Conservation (phyloP, 1,140 invertebrate species). For the Drosophila insularis region DNA sequence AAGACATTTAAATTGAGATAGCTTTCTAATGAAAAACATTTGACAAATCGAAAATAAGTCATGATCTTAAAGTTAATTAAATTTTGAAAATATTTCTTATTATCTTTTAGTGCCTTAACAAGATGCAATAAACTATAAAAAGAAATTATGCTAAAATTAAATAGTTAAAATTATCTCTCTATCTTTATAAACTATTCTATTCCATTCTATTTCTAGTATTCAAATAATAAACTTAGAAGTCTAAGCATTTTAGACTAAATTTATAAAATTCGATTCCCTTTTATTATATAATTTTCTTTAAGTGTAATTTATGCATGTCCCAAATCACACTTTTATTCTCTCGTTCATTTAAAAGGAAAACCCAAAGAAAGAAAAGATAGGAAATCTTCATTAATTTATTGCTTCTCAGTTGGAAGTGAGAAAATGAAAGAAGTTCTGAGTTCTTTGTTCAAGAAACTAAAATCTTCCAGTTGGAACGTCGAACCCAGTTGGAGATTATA, state of each 20-base stretch:
- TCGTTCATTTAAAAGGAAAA: background rate
- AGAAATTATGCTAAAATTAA: too few relatives aligned
- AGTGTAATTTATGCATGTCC: background rate
- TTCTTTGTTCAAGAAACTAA: background rate
- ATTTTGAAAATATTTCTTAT: too few relatives aligned
- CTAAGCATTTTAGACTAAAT: background rate
- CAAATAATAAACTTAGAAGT: too few relatives aligned
- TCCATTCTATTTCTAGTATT: too few relatives aligned
- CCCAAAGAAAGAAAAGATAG: background rate
- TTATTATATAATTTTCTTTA: background rate
- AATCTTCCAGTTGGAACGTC: background rate
- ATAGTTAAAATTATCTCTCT: too few relatives aligned
- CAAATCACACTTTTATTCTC: background rate
- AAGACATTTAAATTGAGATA: too few relatives aligned
- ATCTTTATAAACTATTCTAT: too few relatives aligned
- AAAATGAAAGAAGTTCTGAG: background rate
- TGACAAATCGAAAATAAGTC: too few relatives aligned
- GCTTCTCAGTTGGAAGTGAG: background rate
- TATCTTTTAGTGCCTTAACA: too few relatives aligned
- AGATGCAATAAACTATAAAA: too few relatives aligned
- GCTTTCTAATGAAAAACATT: too few relatives aligned
- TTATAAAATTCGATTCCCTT: background rate
- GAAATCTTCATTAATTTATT: constrained; percentile 9
- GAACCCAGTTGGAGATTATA: background rate
- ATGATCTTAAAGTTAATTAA: too few relatives aligned